These are phyloP conservation scores for Erebia aethiops DNA, from an alignment of 2,888 invertebrate genomes.

Conservation along the genomic window DNA sequence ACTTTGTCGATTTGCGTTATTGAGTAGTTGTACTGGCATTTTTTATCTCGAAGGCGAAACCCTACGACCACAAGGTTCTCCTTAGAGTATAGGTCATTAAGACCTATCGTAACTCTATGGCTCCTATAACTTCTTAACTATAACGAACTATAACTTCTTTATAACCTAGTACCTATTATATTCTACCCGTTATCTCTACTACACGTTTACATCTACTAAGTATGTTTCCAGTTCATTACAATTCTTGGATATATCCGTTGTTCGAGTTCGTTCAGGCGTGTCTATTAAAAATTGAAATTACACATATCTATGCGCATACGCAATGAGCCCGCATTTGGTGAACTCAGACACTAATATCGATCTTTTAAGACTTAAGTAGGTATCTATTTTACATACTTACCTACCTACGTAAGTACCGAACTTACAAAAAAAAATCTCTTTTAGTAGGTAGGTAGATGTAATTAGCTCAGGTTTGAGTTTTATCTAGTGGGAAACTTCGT, in stretches of 20 bases:
- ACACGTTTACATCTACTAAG: slow-evolving; percentile 53
- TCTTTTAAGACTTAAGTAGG: slow-evolving; percentile 29
- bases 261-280: slow-evolving; percentile 69
- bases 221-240: slow-evolving; percentile 67
- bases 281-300: slow-evolving; percentile 75
- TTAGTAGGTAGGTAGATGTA: too few relatives aligned
- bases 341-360: slow-evolving; percentile 45
- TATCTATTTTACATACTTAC: background rate
- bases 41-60: too few relatives aligned
- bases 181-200: slow-evolving; percentile 28
- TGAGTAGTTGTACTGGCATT: too few relatives aligned
- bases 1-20: too few relatives aligned
- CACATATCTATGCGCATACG: slow-evolving; percentile 75
- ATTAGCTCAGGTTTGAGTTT: too few relatives aligned
- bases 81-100: too few relatives aligned
- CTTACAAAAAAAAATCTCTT: too few relatives aligned
- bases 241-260: slow-evolving; percentile 59
- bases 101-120: too few relatives aligned
- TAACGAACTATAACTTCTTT: too few relatives aligned
- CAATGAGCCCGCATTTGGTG: slow-evolving; percentile 69
- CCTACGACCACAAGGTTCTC: too few relatives aligned
- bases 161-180: slow-evolving; percentile 3
- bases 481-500: too few relatives aligned
- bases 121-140: background rate
- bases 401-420: background rate